Percentiles rank a stretch among this genome's conserved stretches.
Conservation (phyloP, 37 sponge, comb jelly and placozoan genomes). For the Aphrocallistes beatrix region DNA sequence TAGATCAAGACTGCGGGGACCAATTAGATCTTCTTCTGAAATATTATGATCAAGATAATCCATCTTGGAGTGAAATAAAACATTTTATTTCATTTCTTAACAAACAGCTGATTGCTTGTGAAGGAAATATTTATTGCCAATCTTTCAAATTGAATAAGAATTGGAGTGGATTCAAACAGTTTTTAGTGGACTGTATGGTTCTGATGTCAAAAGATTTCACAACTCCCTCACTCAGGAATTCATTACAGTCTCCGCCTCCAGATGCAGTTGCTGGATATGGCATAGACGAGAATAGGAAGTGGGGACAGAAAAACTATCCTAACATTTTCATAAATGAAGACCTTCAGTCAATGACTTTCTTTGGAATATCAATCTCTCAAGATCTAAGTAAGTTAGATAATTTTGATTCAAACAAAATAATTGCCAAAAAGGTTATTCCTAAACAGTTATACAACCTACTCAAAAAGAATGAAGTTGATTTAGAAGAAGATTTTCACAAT, state of each 20-base stretch:
- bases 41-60: slow-evolving; percentile 24
- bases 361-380: slow-evolving; percentile 48
- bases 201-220: slow-evolving; percentile 28
- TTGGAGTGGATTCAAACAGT: slow-evolving; percentile 23
- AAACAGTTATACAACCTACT: slow-evolving; percentile 12
- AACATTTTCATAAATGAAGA: slow-evolving; percentile 92
- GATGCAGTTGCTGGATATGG: background rate
- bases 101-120: slow-evolving; percentile 60
- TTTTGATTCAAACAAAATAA: background rate
- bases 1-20: too few species aligned
- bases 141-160: background rate
- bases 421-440: slow-evolving; percentile 25
- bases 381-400: background rate
- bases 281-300: background rate
- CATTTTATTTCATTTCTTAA: slow-evolving; percentile 71
- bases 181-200: slow-evolving; percentile 31
- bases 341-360: slow-evolving; percentile 51
- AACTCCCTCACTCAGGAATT: background rate
- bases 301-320: slow-evolving; percentile 49
- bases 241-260: background rate
- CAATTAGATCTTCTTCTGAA: background rate
- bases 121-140: slow-evolving; percentile 44
- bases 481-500: background rate
- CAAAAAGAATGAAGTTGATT: background rate
- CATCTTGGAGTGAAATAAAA: slow-evolving; percentile 68